phyloP scores from a whole-genome alignment of 1,140 invertebrate genomes.

The Sipha flava region DNA sequence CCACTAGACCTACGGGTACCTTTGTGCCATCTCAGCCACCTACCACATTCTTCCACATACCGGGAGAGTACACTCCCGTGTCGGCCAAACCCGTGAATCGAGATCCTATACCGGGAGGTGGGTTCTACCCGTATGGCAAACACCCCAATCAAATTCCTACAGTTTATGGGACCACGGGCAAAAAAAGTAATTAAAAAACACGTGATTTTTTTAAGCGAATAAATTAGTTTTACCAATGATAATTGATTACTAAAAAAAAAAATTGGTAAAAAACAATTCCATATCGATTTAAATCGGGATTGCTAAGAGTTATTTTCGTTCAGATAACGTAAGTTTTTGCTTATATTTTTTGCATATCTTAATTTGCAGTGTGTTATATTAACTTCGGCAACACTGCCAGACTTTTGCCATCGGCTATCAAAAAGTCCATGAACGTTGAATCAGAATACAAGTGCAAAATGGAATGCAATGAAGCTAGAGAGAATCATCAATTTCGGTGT shows the following conservation, averaged over 20 bases:
- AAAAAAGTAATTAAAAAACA: too few species aligned
- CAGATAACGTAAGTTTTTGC: too few species aligned
- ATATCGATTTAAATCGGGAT: too few species aligned
- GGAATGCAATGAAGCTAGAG: constrained; percentile 54
- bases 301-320: too few species aligned
- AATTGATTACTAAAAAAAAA: too few species aligned
- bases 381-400: constrained; percentile 61
- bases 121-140: background rate
- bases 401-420: constrained; percentile 55
- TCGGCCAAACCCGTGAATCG: background rate
- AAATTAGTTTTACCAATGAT: too few species aligned
- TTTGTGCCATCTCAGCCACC: background rate
- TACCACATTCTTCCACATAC: background rate
- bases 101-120: background rate
- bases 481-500: constrained; percentile 55
- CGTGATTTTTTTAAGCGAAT: too few species aligned
- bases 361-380: constrained; percentile 58
- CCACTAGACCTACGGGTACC: background rate
- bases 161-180: background rate
- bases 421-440: constrained; percentile 51
- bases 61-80: background rate
- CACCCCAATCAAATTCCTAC: background rate
- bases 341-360: background rate
- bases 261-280: too few species aligned
- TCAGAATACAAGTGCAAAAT: constrained; percentile 60